phyloP scores from a whole-genome alignment of 2,113 vertebrate genomes.

The Sorex fumeus region DNA sequence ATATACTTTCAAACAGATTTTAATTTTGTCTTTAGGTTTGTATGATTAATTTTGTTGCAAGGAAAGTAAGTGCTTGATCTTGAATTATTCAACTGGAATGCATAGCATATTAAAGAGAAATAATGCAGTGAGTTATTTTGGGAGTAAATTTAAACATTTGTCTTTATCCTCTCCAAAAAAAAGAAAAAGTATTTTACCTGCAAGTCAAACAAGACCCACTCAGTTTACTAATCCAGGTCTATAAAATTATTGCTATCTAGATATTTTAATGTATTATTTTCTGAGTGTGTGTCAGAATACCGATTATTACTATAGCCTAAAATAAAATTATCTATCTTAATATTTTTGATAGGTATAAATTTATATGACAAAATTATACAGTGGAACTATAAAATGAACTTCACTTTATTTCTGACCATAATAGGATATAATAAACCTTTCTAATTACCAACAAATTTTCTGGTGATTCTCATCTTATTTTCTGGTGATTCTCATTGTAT shows the following conservation, averaged over 20 bases:
- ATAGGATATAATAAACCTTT: neutral
- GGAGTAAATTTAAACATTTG: neutral
- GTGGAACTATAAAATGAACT: neutral
- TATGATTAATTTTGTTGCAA: neutral
- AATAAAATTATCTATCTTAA: neutral
- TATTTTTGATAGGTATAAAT: neutral
- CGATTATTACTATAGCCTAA: neutral
- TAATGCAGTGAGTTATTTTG: neutral
- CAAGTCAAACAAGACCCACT: neutral
- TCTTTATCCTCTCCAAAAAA: neutral
- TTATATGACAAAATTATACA: neutral
- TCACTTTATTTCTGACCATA: neutral
- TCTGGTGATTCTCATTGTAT: neutral
- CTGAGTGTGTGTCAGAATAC: neutral
- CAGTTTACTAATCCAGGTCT: neutral
- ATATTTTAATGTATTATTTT: neutral
- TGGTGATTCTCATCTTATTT: neutral
- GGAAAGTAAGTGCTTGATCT: neutral
- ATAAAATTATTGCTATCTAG: neutral
- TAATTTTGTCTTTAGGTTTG: conserved; percentile 22
- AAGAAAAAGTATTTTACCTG: neutral
- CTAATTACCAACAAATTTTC: neutral
- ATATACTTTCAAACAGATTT: neutral
- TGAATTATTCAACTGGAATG: neutral
- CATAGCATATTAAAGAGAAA: neutral